Conservation (phyloP, 1,140 invertebrate genomes). For the Nomia melanderi region DNA sequence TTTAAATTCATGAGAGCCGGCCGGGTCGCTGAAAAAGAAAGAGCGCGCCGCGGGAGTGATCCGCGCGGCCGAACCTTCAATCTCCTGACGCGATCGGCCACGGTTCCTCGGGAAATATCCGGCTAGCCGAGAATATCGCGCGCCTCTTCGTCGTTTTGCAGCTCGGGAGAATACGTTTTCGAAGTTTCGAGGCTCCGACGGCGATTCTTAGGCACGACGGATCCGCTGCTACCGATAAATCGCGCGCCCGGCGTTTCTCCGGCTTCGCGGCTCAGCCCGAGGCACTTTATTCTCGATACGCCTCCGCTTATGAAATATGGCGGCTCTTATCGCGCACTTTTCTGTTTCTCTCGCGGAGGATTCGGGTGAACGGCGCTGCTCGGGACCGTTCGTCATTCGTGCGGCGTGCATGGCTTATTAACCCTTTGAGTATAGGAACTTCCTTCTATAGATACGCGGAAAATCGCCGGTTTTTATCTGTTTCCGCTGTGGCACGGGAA, state of each 20-base stretch:
- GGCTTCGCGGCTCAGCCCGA: background rate
- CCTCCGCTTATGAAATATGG: constrained; percentile 6
- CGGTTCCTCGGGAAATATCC: too few species aligned
- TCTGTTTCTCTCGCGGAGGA: background rate
- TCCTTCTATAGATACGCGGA: too few species aligned
- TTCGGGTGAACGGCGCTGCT: too few species aligned
- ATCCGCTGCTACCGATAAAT: background rate
- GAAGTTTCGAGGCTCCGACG: background rate
- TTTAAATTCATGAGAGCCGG: constrained; percentile 5
- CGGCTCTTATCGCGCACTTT: background rate
- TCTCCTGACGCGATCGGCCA: background rate
- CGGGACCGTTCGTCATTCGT: too few species aligned
- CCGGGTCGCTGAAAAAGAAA: background rate
- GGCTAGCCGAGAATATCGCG: too few species aligned
- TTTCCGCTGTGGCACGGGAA: too few species aligned
- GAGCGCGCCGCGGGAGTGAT: background rate
- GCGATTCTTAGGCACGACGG: background rate
- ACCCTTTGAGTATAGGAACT: too few species aligned
- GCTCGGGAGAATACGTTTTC: background rate
- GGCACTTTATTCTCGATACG: constrained; percentile 1
- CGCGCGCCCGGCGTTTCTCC: background rate
- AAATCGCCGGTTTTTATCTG: too few species aligned
- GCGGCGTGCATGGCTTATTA: too few species aligned
- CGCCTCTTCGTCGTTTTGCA: too few species aligned
- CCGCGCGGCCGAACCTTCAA: background rate